phyloP scores from a whole-genome alignment of 1,140 invertebrate species.

The Ceratosolen fusciceps region DNA sequence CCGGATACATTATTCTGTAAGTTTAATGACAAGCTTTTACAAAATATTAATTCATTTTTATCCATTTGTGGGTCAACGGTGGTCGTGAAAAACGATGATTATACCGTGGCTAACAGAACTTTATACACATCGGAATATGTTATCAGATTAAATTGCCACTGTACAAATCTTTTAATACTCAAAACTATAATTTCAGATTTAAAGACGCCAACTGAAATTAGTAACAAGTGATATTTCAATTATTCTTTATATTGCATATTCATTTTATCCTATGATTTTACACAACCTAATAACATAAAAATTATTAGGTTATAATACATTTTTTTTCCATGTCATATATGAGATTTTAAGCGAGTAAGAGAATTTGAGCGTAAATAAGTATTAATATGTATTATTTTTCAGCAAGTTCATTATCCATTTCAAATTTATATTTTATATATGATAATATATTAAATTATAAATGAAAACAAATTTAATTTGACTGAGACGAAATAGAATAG shows the following conservation, averaged over 20 bases:
- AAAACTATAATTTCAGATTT: slow-evolving; percentile 7
- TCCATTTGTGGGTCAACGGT: slow-evolving; percentile 31
- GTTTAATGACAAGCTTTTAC: slow-evolving; percentile 26
- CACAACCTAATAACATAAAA: too few species aligned
- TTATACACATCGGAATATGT: neutral
- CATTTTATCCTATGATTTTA: neutral
- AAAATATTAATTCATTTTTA: slow-evolving; percentile 23
- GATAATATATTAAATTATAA: too few species aligned
- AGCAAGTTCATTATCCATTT: too few species aligned
- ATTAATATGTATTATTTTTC: too few species aligned
- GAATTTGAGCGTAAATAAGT: too few species aligned
- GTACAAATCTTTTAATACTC: neutral
- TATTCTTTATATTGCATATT: neutral
- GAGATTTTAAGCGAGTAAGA: too few species aligned
- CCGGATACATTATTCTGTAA: neutral
- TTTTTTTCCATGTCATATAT: too few species aligned
- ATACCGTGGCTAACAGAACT: slow-evolving; percentile 14
- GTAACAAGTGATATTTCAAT: neutral
- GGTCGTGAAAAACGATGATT: slow-evolving; percentile 32
- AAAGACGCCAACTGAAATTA: neutral
- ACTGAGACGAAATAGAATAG: too few species aligned
- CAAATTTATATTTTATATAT: too few species aligned
- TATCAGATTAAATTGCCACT: slow-evolving; percentile 13
- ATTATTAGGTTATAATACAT: too few species aligned
- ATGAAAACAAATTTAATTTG: too few species aligned